Percentiles rank a stretch among this genome's conserved stretches.
These are phyloP conservation scores for Drosophila aldrichi DNA, from an alignment of 2,888 invertebrate species.

Conservation along the genomic window DNA sequence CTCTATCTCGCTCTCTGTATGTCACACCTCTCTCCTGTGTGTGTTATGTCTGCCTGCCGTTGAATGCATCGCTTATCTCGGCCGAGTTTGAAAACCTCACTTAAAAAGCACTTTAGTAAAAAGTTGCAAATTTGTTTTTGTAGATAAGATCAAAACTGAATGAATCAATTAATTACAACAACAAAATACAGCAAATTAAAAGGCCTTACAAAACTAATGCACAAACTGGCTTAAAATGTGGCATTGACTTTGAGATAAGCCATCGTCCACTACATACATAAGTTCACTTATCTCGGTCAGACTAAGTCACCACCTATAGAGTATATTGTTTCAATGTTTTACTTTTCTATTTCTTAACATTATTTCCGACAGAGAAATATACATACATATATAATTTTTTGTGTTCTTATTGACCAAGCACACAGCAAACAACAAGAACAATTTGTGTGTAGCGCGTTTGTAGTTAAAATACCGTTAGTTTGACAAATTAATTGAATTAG, in stretches of 20 bases:
- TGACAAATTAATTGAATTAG: conserved; percentile 17
- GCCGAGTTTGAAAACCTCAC: conserved; percentile 4
- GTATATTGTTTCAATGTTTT: conserved; percentile 2
- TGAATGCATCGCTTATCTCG: conserved; percentile 13
- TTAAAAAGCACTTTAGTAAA: conserved; percentile 14
- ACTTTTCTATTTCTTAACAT: conserved; percentile 1
- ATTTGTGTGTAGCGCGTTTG: conserved; percentile 38
- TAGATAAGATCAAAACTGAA: not conserved
- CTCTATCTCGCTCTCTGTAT: not conserved
- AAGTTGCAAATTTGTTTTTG: conserved; percentile 11
- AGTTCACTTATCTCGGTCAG: conserved; percentile 1
- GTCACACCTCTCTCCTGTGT: not conserved
- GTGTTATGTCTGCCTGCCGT: conserved; percentile 25
- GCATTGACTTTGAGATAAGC: conserved; percentile 3
- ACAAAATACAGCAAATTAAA: no score
- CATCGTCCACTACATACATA: not conserved
- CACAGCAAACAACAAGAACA: conserved; percentile 18
- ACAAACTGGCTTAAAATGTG: not conserved
- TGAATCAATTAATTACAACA: not conserved
- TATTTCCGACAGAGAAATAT: not conserved
- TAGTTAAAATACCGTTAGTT: conserved; percentile 25
- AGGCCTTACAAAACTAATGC: no score
- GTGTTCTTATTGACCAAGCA: conserved; percentile 11
- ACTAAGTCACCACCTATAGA: not conserved
- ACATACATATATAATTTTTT: not conserved